Percentiles rank a stretch among this genome's conserved stretches.
Evolutionary conservation across 2,888 invertebrate species (phyloP).

Genomic region (Diaprepes abbreviatus): DNA sequence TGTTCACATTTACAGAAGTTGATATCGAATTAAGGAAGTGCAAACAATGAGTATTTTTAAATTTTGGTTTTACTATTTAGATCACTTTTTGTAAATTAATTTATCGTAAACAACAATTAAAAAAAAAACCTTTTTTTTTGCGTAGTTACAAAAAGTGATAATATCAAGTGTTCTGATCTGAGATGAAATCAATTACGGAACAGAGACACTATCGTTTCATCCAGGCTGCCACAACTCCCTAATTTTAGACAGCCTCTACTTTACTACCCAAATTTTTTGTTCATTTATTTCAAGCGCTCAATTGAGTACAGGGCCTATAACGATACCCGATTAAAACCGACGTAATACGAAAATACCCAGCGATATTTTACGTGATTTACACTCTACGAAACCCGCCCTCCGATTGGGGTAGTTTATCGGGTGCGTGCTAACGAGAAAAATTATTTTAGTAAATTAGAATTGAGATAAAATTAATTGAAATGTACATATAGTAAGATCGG

Average conservation of each 20-base stretch:
- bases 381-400: constrained; percentile 13
- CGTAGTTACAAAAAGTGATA: too few species aligned
- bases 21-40: too few species aligned
- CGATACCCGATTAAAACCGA: constrained; percentile 27
- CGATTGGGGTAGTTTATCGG: constrained; percentile 2
- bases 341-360: constrained; percentile 27
- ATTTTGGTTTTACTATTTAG: too few species aligned
- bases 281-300: constrained; percentile 64
- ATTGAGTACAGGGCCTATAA: constrained; percentile 55
- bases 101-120: too few species aligned
- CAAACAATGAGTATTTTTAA: too few species aligned
- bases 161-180: too few species aligned
- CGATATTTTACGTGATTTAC: constrained; percentile 30
- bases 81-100: too few species aligned
- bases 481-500: too few species aligned
- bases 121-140: too few species aligned
- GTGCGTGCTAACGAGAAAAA: not conserved
- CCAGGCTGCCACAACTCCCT: not conserved
- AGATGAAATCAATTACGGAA: too few species aligned
- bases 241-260: constrained; percentile 9
- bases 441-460: not conserved
- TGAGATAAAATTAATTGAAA: too few species aligned
- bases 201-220: not conserved
- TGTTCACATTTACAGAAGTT: too few species aligned
- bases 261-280: constrained; percentile 57